A percentile compares a stretch with the other conserved stretches of the same genome.
Evolutionary conservation across 2,888 invertebrate species (phyloP).

Genomic region (Apamea epomidion): DNA sequence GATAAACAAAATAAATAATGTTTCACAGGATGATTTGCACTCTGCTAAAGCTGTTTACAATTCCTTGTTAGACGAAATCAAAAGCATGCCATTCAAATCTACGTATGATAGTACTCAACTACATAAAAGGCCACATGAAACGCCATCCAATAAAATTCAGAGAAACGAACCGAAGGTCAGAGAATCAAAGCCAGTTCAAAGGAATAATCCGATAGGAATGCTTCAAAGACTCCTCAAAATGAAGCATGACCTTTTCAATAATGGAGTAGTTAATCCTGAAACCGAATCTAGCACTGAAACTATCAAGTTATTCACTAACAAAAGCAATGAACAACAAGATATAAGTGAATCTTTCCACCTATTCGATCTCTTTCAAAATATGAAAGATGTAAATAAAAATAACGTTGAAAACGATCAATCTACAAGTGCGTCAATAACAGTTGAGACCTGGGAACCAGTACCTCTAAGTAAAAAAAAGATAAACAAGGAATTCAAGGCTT

Average conservation of each 20-base stretch:
- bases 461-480: background rate
- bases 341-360: conserved; percentile 13
- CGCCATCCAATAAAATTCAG: conserved; percentile 1
- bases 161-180: background rate
- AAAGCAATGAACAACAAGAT: conserved; percentile 15
- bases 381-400: conserved; percentile 5
- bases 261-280: conserved; percentile 13
- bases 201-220: conserved; percentile 16
- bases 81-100: conserved; percentile 8
- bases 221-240: conserved; percentile 27
- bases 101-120: conserved; percentile 1
- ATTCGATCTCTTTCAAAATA: conserved; percentile 20
- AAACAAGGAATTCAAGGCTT: background rate
- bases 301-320: background rate
- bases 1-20: background rate
- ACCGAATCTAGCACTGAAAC: conserved; percentile 4
- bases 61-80: conserved; percentile 14
- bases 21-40: conserved; percentile 6
- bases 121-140: conserved; percentile 20
- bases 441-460: conserved; percentile 17
- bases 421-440: conserved; percentile 2
- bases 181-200: background rate
- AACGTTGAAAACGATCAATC: background rate
- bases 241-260: conserved; percentile 33
- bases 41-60: conserved; percentile 6